Percentiles rank a stretch among this genome's conserved stretches.
Conservation (phyloP, 2,888 invertebrate genomes). For the Apodemia hepburni region DNA sequence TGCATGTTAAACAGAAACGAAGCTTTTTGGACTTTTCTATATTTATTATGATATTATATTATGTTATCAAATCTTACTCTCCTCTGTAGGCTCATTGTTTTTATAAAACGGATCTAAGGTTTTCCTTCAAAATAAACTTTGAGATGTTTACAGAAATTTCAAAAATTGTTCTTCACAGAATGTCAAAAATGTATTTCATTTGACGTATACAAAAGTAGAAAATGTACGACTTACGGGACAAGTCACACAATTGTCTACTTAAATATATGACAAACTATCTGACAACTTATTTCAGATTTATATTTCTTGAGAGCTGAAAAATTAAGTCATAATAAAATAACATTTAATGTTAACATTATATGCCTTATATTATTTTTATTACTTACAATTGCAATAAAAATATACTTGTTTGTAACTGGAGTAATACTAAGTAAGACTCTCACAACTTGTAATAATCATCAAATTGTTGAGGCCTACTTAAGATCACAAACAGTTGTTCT, state of each 20-base stretch:
- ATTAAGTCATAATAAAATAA: too few species aligned
- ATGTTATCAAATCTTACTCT: too few species aligned
- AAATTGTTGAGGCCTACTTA: constrained; percentile 11
- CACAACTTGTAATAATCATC: not conserved
- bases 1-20: too few species aligned
- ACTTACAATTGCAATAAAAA: not conserved
- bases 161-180: not conserved
- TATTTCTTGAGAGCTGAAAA: too few species aligned
- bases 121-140: too few species aligned
- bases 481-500: not conserved
- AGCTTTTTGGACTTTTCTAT: too few species aligned
- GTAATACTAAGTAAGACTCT: constrained; percentile 1
- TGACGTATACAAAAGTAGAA: not conserved
- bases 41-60: too few species aligned
- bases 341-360: too few species aligned
- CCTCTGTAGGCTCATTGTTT: too few species aligned
- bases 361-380: too few species aligned
- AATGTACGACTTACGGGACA: not conserved
- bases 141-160: too few species aligned
- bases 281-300: not conserved
- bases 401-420: not conserved
- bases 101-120: too few species aligned
- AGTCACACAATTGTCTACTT: constrained; percentile 11
- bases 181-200: constrained; percentile 3
- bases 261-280: not conserved